A percentile compares a stretch with the other conserved stretches of the same genome.
Evolutionary conservation across 2,888 invertebrate species (phyloP).

Genomic region (Pharmacophagus antenor): DNA sequence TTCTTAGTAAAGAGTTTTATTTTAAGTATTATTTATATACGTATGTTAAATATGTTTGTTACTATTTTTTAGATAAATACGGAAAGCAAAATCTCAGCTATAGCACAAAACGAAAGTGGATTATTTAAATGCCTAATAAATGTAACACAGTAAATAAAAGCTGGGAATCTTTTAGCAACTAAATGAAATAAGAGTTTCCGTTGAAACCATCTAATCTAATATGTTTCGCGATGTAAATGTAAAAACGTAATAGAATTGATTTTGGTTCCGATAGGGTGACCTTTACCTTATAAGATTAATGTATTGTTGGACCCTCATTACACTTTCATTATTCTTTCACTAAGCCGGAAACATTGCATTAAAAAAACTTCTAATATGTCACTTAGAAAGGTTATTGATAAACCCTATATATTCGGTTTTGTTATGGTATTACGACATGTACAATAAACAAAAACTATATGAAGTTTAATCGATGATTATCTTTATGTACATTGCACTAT

Average conservation of each 20-base stretch:
- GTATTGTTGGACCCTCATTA: neutral
- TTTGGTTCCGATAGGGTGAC: neutral
- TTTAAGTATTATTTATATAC: too few relatives aligned
- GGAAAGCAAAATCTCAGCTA: too few relatives aligned
- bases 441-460: too few relatives aligned
- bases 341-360: neutral
- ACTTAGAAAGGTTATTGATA: too few relatives aligned
- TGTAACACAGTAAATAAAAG: neutral
- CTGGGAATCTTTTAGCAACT: neutral
- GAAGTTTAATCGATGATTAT: too few relatives aligned
- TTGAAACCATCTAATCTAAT: neutral
- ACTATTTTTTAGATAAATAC: too few relatives aligned
- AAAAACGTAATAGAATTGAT: neutral
- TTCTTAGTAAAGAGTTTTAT: too few relatives aligned
- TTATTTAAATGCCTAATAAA: neutral
- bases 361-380: too few relatives aligned
- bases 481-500: too few relatives aligned
- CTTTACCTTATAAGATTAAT: neutral
- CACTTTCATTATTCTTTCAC: neutral
- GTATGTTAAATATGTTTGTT: too few relatives aligned
- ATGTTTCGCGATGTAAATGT: neutral
- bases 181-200: neutral
- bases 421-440: too few relatives aligned
- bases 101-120: neutral
- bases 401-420: too few relatives aligned